Evolutionary conservation across 2,113 vertebrate genomes (phyloP), one percentile per base, ranked within the genome.

Genomic region (Lichenostomus cassidix): DNA sequence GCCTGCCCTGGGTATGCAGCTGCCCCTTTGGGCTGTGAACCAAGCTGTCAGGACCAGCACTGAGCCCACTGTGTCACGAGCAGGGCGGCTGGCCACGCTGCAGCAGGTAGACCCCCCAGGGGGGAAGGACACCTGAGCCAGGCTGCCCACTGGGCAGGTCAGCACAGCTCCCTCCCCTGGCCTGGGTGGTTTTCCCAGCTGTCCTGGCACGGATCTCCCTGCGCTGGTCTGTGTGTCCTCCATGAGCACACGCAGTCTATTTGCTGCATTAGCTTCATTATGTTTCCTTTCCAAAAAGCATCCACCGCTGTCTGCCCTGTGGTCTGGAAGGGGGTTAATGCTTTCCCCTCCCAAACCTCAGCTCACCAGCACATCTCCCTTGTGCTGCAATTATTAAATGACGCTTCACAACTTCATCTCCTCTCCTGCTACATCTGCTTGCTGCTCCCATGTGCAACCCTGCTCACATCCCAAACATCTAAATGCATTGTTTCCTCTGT

Each of bases 331-430:
- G 73, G 73, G 28, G 73, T 90, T 91, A 89, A 74, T 3, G 2
- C 64, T 70, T 89, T 84, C 67, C 27, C 74, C 74, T 77, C 71
- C 86, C 89, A 55, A 94, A 65, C 37, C 85, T 92, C 22, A 9
- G 41, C 80, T 76, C 58, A 76, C 94, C 85, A 83, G 69, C 90
- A 21, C 83, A 35, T 58, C 67, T 91, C 73, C 87, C 64, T 27
- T 93, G 97, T 94, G 96, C 87, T 95, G 79, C 90, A 87, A 90
- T 84, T 89, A 97, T 92, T 96, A 97, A 95, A 95, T 90, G 95
- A 96, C 96, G 94, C 86, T 96, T 96, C 67, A 69, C 92, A 90
- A 93, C 76, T 90, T 97, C 94, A 95, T 97, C 97, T 96, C 93
- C 90, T 97, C 95, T 87, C 62, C 78, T 92, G 92, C 85, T 95